Base-by-base conservation (phyloP, 2,888 invertebrate genomes). In the Eilema griseolum region DNA sequence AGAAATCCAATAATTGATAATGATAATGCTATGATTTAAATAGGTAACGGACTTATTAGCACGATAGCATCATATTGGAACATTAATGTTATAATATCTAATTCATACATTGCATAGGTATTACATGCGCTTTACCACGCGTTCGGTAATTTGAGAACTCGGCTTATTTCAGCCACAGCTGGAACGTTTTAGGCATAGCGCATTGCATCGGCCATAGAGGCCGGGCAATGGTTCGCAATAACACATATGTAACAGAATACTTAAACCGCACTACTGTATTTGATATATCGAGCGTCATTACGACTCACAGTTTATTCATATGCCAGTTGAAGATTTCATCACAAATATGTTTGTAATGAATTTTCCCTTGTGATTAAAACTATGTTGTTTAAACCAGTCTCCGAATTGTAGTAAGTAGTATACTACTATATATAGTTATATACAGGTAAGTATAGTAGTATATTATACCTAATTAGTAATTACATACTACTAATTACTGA, bases 181-280 rank as follows among this genome's bases (percentile, higher is more conserved):
- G 83, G 76, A 74, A 69, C 66, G 62, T 73, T 81, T 82, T 83
- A 80, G 81, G 78, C 76, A 74, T 77, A 78, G 71, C 65, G 64
- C 63, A 73, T 66, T 74, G 75, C 72, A 83, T 66, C 83, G 83
- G 72, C 85, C 82, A 82, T 85, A 85, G 86, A 78, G 79, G 79
- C 73, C 81, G 80, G 79, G 73, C 81, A 74, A 71, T 68, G 78
- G 72, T 83, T 83, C 83, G 81, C 79, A 85, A 82, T 84, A 77
- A 82, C 79, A 85, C 70, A 79, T 77, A 79, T 79, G 88, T 83
- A 87, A 88, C 71, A 63, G 64, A 83, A 88, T 78, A 86, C 77
- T 70, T 69, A 73, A 80, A 89, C 88, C 88, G 80, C 89, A 86
- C 76, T 75, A 67, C 62, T 82, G 73, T 70, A 82, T 70, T 75